Evolutionary conservation across 2,888 invertebrate species (phyloP).

Genomic region (Sialis lutaria): DNA sequence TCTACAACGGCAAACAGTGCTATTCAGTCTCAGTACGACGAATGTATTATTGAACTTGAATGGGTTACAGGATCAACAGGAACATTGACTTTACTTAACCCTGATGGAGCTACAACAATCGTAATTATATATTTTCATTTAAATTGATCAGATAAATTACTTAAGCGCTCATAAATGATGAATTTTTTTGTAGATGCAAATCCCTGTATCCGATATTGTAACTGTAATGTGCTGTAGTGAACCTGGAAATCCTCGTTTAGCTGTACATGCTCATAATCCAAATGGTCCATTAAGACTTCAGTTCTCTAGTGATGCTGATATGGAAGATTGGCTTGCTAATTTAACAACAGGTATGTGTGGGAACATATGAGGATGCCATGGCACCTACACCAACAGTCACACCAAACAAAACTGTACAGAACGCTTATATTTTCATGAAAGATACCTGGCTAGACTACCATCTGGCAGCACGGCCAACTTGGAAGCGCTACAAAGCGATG

Average conservation of each 20-base stretch:
- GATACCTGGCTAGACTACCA: too few species aligned
- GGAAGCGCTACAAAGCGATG: too few species aligned
- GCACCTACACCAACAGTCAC: too few species aligned
- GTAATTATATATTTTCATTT: slow-evolving; percentile 23
- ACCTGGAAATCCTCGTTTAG: slow-evolving; percentile 58
- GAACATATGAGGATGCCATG: too few species aligned
- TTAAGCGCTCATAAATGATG: background rate
- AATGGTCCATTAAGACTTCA: slow-evolving; percentile 50
- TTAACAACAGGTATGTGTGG: slow-evolving; percentile 44
- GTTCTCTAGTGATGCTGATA: slow-evolving; percentile 65
- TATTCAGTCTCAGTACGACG: slow-evolving; percentile 33
- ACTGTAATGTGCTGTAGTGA: slow-evolving; percentile 65
- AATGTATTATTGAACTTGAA: slow-evolving; percentile 64
- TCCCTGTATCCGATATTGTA: slow-evolving; percentile 60
- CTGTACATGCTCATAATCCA: slow-evolving; percentile 46
- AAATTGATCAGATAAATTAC: background rate
- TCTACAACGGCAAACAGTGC: slow-evolving; percentile 17
- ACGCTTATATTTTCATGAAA: too few species aligned
- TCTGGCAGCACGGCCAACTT: too few species aligned
- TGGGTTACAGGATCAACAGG: slow-evolving; percentile 51
- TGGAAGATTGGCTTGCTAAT: slow-evolving; percentile 79
- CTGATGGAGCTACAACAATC: slow-evolving; percentile 60
- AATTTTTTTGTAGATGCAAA: slow-evolving; percentile 32
- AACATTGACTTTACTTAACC: slow-evolving; percentile 56
- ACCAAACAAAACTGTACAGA: too few species aligned